Evolutionary conservation across 1,140 invertebrate genomes (phyloP), one percentile per base, ranked within the genome.

Genomic region (Magallana angulata): DNA sequence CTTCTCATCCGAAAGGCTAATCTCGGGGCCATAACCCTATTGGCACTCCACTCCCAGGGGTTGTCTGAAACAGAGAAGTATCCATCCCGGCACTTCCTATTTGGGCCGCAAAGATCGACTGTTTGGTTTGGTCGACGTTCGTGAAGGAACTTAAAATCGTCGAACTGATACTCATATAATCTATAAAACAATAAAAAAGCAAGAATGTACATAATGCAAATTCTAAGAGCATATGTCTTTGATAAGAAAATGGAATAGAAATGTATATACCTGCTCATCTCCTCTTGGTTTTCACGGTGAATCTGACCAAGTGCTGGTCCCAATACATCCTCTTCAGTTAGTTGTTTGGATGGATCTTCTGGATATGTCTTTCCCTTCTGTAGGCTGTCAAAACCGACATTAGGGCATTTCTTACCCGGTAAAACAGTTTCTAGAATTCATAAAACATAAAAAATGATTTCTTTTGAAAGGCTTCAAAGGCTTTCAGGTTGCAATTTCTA

Each of bases 1-100:
- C 85, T 83, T 81, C 87, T 81, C 5, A 91, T 68, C 12, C 88
- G 57, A 14, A 89, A 64, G 8, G 87, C 88, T 14, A 91, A 12
- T 57, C 90, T 87, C 1, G 88, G 88, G 18, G 87, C 62, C 90
- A 91, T 91, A 56, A 89, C 84, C 14, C 90, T 81, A 62, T 87
- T 88, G 14, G 60, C 85, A 81, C 90, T 89, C 88, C 88, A 89
- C n/a, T 84, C 71, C 90, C 90, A 91, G 36, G 88, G 85, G 58
- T 88, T 24, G 7, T 30, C 24, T 76, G 68, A 18, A 48, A 11
- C 36, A 24, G 68, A 76, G 36, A 85, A 58, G n/a, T n/a, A 57
- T 64, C 85, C 60, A 83, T 71, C 58, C 84, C 85, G 5, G 58
- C 57, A 76, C 12, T 76, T 76, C 36, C 68, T 76, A 24, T 36